phyloP scores from a whole-genome alignment of 2,888 invertebrate species.

The Hirtodrosophila alboralis region DNA sequence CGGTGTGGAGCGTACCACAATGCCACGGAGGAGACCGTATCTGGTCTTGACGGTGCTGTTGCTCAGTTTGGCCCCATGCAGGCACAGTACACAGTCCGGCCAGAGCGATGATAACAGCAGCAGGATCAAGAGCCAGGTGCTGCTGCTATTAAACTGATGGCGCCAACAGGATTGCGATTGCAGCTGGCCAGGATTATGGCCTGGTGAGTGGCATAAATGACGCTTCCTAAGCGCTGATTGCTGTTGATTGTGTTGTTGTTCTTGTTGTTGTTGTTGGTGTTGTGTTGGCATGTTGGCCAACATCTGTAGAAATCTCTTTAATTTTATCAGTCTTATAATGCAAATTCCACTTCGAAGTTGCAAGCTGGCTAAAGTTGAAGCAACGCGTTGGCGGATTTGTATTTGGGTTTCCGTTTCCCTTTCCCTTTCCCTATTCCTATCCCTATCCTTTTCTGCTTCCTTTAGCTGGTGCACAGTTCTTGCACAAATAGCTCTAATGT shows the following conservation, averaged over 20 bases:
- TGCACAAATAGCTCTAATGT: slow-evolving; percentile 60
- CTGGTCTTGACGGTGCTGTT: slow-evolving; percentile 92
- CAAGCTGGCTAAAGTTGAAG: slow-evolving; percentile 19
- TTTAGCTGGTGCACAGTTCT: slow-evolving; percentile 43
- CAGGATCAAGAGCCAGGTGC: slow-evolving; percentile 63
- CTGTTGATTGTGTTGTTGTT: slow-evolving; percentile 24
- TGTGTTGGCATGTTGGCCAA: slow-evolving; percentile 56
- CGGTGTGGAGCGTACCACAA: slow-evolving; percentile 91
- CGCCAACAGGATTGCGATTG: slow-evolving; percentile 44
- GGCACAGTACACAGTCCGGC: slow-evolving; percentile 77
- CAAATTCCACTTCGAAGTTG: slow-evolving; percentile 76
- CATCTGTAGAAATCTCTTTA: slow-evolving; percentile 80
- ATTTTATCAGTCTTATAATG: slow-evolving; percentile 83
- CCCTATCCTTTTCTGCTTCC: slow-evolving; percentile 3
- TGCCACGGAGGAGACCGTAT: slow-evolving; percentile 94
- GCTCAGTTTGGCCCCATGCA: slow-evolving; percentile 84
- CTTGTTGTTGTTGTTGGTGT: slow-evolving; percentile 13
- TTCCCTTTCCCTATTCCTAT: too few relatives aligned
- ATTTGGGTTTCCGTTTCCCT: slow-evolving; percentile 31
- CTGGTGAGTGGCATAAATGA: slow-evolving; percentile 47
- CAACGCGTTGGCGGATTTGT: too few relatives aligned
- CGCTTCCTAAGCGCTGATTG: slow-evolving; percentile 27
- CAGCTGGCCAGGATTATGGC: slow-evolving; percentile 23
- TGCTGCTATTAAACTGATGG: slow-evolving; percentile 30
- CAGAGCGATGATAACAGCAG: slow-evolving; percentile 72